Evolutionary conservation across 2,113 vertebrate species (phyloP).

Genomic region (Parotia lawesii): DNA sequence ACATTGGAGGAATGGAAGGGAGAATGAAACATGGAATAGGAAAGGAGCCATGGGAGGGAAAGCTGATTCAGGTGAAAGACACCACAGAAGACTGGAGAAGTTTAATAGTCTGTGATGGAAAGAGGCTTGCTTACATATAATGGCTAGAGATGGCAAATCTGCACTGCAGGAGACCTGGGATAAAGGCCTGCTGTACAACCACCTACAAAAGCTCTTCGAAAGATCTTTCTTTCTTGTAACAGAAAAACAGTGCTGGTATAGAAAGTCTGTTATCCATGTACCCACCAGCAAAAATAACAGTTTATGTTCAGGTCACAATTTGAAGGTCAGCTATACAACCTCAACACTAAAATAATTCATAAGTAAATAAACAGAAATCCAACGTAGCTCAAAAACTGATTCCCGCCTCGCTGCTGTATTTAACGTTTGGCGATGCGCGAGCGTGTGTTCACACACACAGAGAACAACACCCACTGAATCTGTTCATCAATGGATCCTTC

Average conservation of each 20-base stretch:
- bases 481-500: background rate
- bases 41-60: background rate
- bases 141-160: background rate
- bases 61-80: background rate
- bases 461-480: background rate
- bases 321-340: background rate
- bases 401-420: background rate
- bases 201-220: background rate
- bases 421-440: fast-evolving
- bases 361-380: background rate
- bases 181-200: background rate
- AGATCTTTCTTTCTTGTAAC: background rate
- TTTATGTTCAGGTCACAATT: background rate
- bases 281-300: background rate
- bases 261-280: background rate
- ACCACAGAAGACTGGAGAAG: background rate
- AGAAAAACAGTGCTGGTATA: background rate
- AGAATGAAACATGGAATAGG: background rate
- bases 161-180: background rate
- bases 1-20: fast-evolving
- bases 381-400: background rate
- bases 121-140: background rate
- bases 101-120: background rate
- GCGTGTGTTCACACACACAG: background rate
- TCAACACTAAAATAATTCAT: background rate